Evolutionary conservation across 2,113 vertebrate genomes (phyloP), one percentile per base, ranked within the genome.

Genomic region (Raja brachyura): DNA sequence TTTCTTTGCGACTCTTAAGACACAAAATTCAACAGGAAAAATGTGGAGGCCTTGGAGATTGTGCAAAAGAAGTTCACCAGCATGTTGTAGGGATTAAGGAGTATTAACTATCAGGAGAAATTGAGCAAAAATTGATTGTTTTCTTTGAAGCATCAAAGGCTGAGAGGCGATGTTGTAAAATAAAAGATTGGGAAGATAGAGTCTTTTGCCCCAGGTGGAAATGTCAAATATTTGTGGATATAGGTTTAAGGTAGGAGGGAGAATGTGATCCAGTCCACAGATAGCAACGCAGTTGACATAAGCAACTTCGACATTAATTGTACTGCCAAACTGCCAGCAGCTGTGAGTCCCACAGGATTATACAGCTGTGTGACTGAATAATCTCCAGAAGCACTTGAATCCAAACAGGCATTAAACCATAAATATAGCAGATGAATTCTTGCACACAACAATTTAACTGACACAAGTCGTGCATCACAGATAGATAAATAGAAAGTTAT

Each of bases 281-380:
- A 66, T 63, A 61, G 31, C 56, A 28, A 66, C 28, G 31, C 63
- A 88, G 61, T 63, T 63, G 59, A 88, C 61, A n/a, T 63, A n/a
- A 88, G n/a, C 83, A 88, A 61, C 59, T 63, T 88, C 14, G n/a
- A 63, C 59, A 31, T 88, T 88, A 56, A 31, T 88, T n/a, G 5
- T 63, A 16, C 59, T 88, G 59, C 59, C 59, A 88, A 88, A 31
- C 59, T 25, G 31, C 28, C 59, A 66, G 59, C 83, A 88, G 83
- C 59, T 63, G 59, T 31, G 31, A 13, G 56, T 63, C 28, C 13
- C n/a, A 7, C 83, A 88, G 83, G 83, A 63, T 88, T 31, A 18
- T 88, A 56, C 83, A 88, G 83, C 83, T 88, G 83, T 66, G 59
- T 66, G 11, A 88, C 59, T 66, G 83, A 88, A 63, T 88, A 88